Evolutionary conservation across 2,113 vertebrate species (phyloP).

Genomic region (Planiliza haematocheilus): DNA sequence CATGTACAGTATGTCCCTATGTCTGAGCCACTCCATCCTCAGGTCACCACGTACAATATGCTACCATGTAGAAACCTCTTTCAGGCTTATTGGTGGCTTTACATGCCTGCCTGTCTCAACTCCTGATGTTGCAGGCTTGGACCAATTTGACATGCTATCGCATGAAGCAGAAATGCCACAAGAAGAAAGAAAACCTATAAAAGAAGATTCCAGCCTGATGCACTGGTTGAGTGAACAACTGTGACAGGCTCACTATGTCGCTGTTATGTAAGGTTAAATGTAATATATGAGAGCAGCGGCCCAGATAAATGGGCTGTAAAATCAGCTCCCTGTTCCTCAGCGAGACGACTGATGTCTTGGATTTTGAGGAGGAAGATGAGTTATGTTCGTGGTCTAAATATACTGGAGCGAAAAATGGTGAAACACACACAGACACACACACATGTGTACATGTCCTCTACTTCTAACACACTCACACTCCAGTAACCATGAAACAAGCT

Average conservation of each 20-base stretch:
- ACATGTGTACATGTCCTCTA: too few relatives aligned
- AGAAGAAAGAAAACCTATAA: neutral
- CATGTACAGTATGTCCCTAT: neutral
- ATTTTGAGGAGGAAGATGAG: neutral
- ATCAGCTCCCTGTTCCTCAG: constrained; percentile 6
- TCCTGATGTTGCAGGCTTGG: constrained; percentile 1
- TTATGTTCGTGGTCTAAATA: neutral
- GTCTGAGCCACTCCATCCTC: constrained; percentile 18
- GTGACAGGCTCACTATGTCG: constrained; percentile 41
- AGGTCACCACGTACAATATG: constrained; percentile 14
- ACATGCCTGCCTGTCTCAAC: neutral
- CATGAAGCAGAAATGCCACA: constrained; percentile 6
- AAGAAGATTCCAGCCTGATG: constrained; percentile 32
- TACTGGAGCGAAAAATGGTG: neutral
- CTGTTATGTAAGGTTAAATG: constrained; percentile 57
- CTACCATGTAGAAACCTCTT: constrained; percentile 18
- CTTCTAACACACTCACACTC: too few relatives aligned
- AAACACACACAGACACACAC: constrained; percentile 1
- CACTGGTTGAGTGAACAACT: constrained; percentile 29
- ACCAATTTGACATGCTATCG: neutral
- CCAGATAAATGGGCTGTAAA: constrained; percentile 39
- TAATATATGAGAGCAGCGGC: constrained; percentile 44
- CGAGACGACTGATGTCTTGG: neutral
- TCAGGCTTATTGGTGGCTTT: constrained; percentile 3
- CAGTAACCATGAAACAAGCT: too few relatives aligned